These are phyloP conservation scores for Morpho helenor DNA, from an alignment of 2,888 invertebrate genomes.

Conservation along the genomic window DNA sequence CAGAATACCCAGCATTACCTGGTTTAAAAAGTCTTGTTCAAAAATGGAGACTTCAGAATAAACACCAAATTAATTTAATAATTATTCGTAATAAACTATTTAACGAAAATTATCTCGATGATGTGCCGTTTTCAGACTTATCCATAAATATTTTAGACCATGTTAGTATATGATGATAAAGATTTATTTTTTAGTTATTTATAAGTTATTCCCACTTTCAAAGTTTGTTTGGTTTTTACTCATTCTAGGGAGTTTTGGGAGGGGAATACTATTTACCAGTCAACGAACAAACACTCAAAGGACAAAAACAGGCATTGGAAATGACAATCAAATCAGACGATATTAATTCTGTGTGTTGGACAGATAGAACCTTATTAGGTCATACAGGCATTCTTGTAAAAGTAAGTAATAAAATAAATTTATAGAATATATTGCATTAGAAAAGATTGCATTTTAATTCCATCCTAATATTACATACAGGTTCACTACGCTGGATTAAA, in stretches of 20 bases:
- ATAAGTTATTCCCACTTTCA: too few species aligned
- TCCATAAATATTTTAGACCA: constrained; percentile 29
- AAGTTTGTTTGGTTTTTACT: not conserved
- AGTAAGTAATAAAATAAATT: constrained; percentile 30
- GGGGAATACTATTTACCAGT: constrained; percentile 38
- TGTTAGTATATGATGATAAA: constrained; percentile 2
- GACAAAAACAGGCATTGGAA: constrained; percentile 28
- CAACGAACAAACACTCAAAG: constrained; percentile 20
- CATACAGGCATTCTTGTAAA: constrained; percentile 38
- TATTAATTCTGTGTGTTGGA: constrained; percentile 44
- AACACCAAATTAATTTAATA: constrained; percentile 39
- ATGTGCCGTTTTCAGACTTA: constrained; percentile 41
- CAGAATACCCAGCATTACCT: constrained; percentile 36
- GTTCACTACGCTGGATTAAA: constrained; percentile 46
- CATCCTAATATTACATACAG: constrained; percentile 28
- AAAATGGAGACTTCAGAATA: constrained; percentile 36
- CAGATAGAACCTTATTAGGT: constrained; percentile 31
- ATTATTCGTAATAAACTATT: constrained; percentile 38
- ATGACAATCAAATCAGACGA: constrained; percentile 34
- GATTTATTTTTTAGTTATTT: too few species aligned
- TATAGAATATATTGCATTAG: not conserved
- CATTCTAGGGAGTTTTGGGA: constrained; percentile 38
- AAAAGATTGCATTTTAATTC: too few species aligned
- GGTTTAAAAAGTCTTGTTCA: constrained; percentile 37
- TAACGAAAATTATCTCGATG: constrained; percentile 32